Evolutionary conservation across 2,888 invertebrate genomes (phyloP).

Genomic region (Allygus modestus): DNA sequence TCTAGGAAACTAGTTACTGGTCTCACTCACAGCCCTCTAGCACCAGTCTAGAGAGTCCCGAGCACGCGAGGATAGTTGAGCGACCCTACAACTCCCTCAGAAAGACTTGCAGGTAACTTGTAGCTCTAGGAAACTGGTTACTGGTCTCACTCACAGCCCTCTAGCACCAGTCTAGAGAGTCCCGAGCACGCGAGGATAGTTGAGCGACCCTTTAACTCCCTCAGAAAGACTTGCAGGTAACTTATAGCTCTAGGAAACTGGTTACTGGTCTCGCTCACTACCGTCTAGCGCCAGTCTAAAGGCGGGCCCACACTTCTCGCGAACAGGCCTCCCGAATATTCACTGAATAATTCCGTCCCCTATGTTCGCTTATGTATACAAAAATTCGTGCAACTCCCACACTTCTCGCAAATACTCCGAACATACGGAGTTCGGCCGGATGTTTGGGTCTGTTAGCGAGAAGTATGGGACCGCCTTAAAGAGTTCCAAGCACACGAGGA

Average conservation of each 20-base stretch:
- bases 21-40: conserved; percentile 85
- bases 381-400: too few species aligned
- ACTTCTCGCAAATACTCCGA: too few species aligned
- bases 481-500: conserved; percentile 74
- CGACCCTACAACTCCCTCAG: conserved; percentile 92
- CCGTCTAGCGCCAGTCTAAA: conserved; percentile 78
- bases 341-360: too few species aligned
- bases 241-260: too few species aligned
- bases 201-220: conserved; percentile 89
- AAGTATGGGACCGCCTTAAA: too few species aligned
- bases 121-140: too few species aligned
- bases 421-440: too few species aligned
- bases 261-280: conserved; percentile 88
- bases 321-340: too few species aligned
- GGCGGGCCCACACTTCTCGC: conserved; percentile 88
- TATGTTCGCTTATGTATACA: conserved; percentile 5
- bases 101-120: conserved; percentile 81
- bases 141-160: conserved; percentile 88
- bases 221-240: conserved; percentile 84
- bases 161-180: conserved; percentile 76
- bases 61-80: conserved; percentile 75
- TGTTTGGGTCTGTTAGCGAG: too few species aligned
- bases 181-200: conserved; percentile 74
- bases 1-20: too few species aligned
- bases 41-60: conserved; percentile 75